Base-by-base conservation (phyloP, 2,797 vertebrate species). In the Labroides dimidiatus region DNA sequence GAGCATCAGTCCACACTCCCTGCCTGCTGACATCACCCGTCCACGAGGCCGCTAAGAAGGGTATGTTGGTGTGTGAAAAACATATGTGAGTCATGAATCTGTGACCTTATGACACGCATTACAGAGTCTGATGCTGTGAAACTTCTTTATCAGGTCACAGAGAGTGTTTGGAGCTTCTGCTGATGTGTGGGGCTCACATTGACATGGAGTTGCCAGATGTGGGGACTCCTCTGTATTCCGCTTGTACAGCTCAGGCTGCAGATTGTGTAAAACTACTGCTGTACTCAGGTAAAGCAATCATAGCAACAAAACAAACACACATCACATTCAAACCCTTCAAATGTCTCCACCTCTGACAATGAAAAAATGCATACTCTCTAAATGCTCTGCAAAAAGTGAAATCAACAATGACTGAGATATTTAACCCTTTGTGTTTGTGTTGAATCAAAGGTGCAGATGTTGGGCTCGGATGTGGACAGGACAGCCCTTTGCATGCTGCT, bases 151-250 rank as follows among this genome's bases (percentile, higher is more conserved):
- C 52, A 97, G 96, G 94, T 78, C 94, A 98, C 89, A 93, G 86
- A 72, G 95, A 95, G 48, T 97, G 97, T 85, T 91, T 98, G 93
- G 95, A 98, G 85, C 89, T 97, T 85, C 93, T 99, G 53, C 84
- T 98, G 85, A 91, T 93, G 19, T 91, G 92, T 27, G 94, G 93
- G 17, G 93, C 93, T 62, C 91, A 94, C 47, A 91, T 96, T 60
- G 94, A 98, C 72, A 82, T 94, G 82, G 95, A 97, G 85, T 69
- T 95, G 37, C 84, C 92, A 0, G 92, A 85, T 19, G 54, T 88
- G 0, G 96, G 97, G 70, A 96, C 96, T 2, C 95, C 90, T 0
- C 93, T 99, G 9, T 97, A 97, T 2, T 86, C 94, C 59, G 96
- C 97, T 61, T 97, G 96, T 77, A 73, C 8, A 0, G 89, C 93